These are phyloP conservation scores for Cerceris rybyensis DNA, from an alignment of 2,888 invertebrate species.

Conservation along the genomic window DNA sequence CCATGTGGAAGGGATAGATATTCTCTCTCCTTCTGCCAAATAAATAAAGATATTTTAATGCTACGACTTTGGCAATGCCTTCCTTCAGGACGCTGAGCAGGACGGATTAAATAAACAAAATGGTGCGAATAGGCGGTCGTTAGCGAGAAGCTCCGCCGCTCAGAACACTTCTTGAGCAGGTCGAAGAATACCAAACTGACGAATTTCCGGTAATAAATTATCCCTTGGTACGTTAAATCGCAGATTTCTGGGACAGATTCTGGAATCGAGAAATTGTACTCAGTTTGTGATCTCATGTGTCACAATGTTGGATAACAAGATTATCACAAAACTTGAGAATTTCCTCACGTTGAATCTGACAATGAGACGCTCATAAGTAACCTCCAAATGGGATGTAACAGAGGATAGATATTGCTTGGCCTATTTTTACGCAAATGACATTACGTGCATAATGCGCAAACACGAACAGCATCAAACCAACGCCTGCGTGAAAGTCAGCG, in stretches of 20 bases:
- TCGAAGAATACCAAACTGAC: slow-evolving; percentile 50
- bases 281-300: slow-evolving; percentile 33
- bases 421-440: slow-evolving; percentile 28
- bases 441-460: slow-evolving; percentile 23
- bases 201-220: slow-evolving; percentile 41
- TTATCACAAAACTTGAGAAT: slow-evolving; percentile 24
- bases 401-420: slow-evolving; percentile 2
- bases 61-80: no score
- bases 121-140: no score
- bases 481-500: slow-evolving; percentile 2
- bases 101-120: no score
- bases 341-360: slow-evolving; percentile 2
- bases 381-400: slow-evolving; percentile 21
- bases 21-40: no score
- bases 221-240: slow-evolving; percentile 10
- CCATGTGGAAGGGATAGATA: no score
- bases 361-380: slow-evolving; percentile 17
- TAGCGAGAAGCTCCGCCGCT: no score
- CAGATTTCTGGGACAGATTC: slow-evolving; percentile 31
- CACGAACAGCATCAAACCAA: not conserved
- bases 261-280: slow-evolving; percentile 32
- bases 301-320: slow-evolving; percentile 34
- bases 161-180: no score
- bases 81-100: no score
- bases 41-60: no score